Evolutionary conservation across 2,888 invertebrate genomes (phyloP).

Genomic region (Apamea epomidion): DNA sequence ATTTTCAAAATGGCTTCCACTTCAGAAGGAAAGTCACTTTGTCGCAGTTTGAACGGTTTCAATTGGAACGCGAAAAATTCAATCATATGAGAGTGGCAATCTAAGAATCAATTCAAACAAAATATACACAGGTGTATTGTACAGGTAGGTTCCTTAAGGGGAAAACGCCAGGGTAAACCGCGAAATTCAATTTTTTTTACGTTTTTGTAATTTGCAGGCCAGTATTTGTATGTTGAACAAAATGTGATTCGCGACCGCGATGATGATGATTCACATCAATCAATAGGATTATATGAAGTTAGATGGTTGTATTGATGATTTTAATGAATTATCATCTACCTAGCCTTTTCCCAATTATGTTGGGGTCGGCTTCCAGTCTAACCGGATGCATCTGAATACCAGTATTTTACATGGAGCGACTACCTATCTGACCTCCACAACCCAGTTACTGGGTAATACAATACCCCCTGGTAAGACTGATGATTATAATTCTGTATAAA

Average conservation of each 20-base stretch:
- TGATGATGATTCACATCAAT: neutral
- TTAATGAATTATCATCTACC: too few relatives aligned
- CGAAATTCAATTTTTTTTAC: neutral
- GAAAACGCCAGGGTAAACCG: neutral
- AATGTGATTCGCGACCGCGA: neutral
- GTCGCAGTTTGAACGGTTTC: neutral
- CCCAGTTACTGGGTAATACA: too few relatives aligned
- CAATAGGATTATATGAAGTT: neutral
- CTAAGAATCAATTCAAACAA: conserved; percentile 27
- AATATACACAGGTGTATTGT: conserved; percentile 6
- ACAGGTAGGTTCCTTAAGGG: conserved; percentile 1
- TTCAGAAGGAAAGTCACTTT: neutral
- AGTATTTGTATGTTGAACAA: neutral
- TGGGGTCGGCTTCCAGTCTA: too few relatives aligned
- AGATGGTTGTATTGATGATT: too few relatives aligned
- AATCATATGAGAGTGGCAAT: conserved; percentile 13
- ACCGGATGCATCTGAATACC: too few relatives aligned
- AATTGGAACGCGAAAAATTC: conserved; percentile 32
- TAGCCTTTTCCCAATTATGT: too few relatives aligned
- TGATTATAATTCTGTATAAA: too few relatives aligned
- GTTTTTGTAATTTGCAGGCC: neutral
- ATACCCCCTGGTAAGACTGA: too few relatives aligned
- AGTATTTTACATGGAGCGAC: too few relatives aligned
- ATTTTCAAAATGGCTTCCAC: conserved; percentile 23
- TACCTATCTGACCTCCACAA: too few relatives aligned